Conservation (phyloP, 37 sponge, comb jelly and placozoan species). For the Hormiphora californensis region DNA sequence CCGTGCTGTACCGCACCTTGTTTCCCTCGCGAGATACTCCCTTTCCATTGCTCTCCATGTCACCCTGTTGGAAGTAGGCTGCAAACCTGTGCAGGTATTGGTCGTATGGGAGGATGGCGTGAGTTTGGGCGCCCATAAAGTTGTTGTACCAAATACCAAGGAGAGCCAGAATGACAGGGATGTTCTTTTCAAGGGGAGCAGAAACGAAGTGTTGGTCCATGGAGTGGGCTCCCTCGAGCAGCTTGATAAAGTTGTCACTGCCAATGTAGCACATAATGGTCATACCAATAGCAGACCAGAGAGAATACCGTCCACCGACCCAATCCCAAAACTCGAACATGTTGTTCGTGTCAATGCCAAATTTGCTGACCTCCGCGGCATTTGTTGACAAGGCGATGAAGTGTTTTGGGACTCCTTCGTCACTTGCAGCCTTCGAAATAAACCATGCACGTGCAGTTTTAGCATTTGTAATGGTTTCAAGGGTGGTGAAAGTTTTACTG, state of each 20-base stretch:
- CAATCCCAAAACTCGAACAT: slow-evolving; percentile 99
- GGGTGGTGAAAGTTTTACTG: slow-evolving; percentile 96
- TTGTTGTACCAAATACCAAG: slow-evolving; percentile 99
- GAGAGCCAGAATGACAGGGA: slow-evolving; percentile 86
- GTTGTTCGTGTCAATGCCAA: slow-evolving; percentile 90
- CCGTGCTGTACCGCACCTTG: slow-evolving; percentile 84
- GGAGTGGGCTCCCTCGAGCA: slow-evolving; percentile 90
- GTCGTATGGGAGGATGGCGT: slow-evolving; percentile 95
- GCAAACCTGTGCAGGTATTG: slow-evolving; percentile 95
- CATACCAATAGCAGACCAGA: slow-evolving; percentile 98
- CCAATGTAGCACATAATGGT: slow-evolving; percentile 84
- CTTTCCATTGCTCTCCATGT: slow-evolving; percentile 99
- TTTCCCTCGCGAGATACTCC: slow-evolving; percentile 70
- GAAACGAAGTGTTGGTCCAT: slow-evolving; percentile 90
- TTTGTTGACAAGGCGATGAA: slow-evolving; percentile 99
- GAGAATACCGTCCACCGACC: slow-evolving; percentile 98
- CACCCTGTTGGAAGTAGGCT: slow-evolving; percentile 96
- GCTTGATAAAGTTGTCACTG: slow-evolving; percentile 90
- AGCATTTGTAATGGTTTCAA: slow-evolving; percentile 98
- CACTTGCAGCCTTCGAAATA: slow-evolving; percentile 69
- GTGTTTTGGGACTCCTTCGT: slow-evolving; percentile 80
- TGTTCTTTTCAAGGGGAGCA: slow-evolving; percentile 90
- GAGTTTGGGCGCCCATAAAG: slow-evolving; percentile 93
- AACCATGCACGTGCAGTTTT: slow-evolving; percentile 89
- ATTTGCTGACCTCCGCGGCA: slow-evolving; percentile 80